A percentile compares a stretch with the other conserved stretches of the same genome.
These are phyloP conservation scores for Oryzias melastigma DNA, from an alignment of 2,113 vertebrate genomes.

Conservation along the genomic window DNA sequence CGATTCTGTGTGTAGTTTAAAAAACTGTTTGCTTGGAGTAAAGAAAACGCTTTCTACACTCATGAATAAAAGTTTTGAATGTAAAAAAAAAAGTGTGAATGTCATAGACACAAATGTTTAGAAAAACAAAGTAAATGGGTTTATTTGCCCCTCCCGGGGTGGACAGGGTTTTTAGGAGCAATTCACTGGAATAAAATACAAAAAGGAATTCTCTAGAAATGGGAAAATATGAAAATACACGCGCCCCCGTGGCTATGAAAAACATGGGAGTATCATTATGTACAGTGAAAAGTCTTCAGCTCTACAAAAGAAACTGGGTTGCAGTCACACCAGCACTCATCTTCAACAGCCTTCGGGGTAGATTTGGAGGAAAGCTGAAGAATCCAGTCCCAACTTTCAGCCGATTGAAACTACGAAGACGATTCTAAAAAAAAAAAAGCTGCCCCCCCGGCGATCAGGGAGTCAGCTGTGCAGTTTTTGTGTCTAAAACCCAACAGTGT, in stretches of 20 bases:
- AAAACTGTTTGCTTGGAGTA: constrained; percentile 89
- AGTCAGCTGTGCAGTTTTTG: constrained; percentile 32
- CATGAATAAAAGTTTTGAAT: constrained; percentile 93
- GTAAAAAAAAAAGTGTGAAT: constrained; percentile 54
- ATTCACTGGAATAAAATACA: constrained; percentile 77
- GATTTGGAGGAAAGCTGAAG: constrained; percentile 42
- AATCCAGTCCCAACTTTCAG: constrained; percentile 13
- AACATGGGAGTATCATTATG: constrained; percentile 73
- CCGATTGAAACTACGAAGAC: constrained; percentile 25
- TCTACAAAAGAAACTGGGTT: constrained; percentile 58
- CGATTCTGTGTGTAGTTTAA: constrained; percentile 63
- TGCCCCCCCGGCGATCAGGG: constrained; percentile 27
- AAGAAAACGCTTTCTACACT: constrained; percentile 93
- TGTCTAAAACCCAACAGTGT: constrained; percentile 8
- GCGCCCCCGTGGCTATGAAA: constrained; percentile 80
- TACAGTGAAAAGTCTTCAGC: constrained; percentile 72
- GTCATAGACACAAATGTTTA: not conserved
- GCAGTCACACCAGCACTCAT: constrained; percentile 55
- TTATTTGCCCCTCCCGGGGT: constrained; percentile 78
- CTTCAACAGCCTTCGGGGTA: constrained; percentile 37
- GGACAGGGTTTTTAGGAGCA: constrained; percentile 70
- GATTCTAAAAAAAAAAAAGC: constrained; percentile 19
- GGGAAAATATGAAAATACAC: constrained; percentile 84
- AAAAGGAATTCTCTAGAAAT: constrained; percentile 76
- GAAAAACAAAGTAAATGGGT: constrained; percentile 67